A percentile compares a stretch with the other conserved stretches of the same genome.
These are phyloP conservation scores for Rhabdomys pumilio DNA, from an alignment of 2,797 vertebrate genomes.

Conservation along the genomic window DNA sequence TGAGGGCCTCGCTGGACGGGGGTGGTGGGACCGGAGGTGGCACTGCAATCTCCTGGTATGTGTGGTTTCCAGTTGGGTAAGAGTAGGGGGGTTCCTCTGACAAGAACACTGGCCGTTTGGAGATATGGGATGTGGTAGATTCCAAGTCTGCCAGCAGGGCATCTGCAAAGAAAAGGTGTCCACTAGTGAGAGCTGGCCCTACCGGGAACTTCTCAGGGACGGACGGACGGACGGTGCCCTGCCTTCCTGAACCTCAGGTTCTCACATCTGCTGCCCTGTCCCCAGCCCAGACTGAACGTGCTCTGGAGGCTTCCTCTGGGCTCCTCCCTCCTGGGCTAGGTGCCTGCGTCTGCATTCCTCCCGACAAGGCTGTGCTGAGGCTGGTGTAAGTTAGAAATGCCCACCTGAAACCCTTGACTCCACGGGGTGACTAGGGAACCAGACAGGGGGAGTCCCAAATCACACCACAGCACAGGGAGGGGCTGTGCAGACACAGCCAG, in stretches of 20 bases:
- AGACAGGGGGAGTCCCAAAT: conserved; percentile 41
- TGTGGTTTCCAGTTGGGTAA: conserved; percentile 94
- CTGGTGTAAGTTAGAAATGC: conserved; percentile 83
- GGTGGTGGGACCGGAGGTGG: conserved; percentile 95
- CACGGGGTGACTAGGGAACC: background rate
- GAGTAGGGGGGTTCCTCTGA: conserved; percentile 97
- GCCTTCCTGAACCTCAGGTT: background rate
- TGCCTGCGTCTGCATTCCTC: conserved; percentile 20
- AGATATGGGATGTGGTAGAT: conserved; percentile 98
- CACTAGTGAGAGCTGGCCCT: background rate
- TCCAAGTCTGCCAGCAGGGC: conserved; percentile 98
- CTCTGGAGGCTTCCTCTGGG: background rate
- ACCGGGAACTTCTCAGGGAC: background rate
- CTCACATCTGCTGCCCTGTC: background rate
- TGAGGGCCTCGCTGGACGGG: conserved; percentile 95
- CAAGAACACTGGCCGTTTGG: conserved; percentile 96
- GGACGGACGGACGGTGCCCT: background rate
- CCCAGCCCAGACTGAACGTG: background rate
- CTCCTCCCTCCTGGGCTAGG: conserved; percentile 33
- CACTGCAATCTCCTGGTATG: conserved; percentile 94
- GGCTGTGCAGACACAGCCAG: background rate
- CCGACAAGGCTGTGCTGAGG: background rate
- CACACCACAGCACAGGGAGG: conserved; percentile 58
- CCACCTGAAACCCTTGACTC: conserved; percentile 77
- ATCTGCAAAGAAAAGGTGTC: conserved; percentile 88